Evolutionary conservation across 2,113 vertebrate species (phyloP).

Genomic region (Brachionichthys hirsutus): DNA sequence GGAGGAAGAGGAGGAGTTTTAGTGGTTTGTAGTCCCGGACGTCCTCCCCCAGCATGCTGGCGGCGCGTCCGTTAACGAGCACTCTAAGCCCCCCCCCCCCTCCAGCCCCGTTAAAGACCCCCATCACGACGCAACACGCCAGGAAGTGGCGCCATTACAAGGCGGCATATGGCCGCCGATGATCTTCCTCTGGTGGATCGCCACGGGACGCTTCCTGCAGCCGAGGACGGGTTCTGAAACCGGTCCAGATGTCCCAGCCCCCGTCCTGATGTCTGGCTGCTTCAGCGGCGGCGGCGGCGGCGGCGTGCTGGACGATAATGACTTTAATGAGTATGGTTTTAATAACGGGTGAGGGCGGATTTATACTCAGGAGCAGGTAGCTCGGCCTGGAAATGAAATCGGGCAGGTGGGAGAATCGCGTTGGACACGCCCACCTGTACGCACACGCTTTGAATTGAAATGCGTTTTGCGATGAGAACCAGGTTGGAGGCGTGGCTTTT

Average conservation of each 20-base stretch:
- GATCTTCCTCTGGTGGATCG: constrained; percentile 60
- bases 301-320: constrained; percentile 44
- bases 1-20: background rate
- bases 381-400: too few relatives aligned
- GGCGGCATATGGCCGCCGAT: constrained; percentile 69
- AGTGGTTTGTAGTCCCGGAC: constrained; percentile 43
- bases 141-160: constrained; percentile 63
- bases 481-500: too few relatives aligned
- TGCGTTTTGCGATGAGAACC: too few relatives aligned
- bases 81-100: constrained; percentile 44
- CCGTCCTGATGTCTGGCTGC: constrained; percentile 48
- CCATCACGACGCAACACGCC: constrained; percentile 52
- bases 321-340: constrained; percentile 52
- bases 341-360: constrained; percentile 57
- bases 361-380: constrained; percentile 58
- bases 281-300: constrained; percentile 50
- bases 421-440: too few relatives aligned
- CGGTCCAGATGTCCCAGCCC: constrained; percentile 68
- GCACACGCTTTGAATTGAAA: too few relatives aligned
- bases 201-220: constrained; percentile 52
- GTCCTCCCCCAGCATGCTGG: constrained; percentile 60
- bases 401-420: too few relatives aligned
- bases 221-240: constrained; percentile 53
- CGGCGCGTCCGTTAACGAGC: constrained; percentile 69
- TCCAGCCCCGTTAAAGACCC: constrained; percentile 47